Evolutionary conservation across 2,888 invertebrate species (phyloP).

Genomic region (Eudasyphora cyanicolor): DNA sequence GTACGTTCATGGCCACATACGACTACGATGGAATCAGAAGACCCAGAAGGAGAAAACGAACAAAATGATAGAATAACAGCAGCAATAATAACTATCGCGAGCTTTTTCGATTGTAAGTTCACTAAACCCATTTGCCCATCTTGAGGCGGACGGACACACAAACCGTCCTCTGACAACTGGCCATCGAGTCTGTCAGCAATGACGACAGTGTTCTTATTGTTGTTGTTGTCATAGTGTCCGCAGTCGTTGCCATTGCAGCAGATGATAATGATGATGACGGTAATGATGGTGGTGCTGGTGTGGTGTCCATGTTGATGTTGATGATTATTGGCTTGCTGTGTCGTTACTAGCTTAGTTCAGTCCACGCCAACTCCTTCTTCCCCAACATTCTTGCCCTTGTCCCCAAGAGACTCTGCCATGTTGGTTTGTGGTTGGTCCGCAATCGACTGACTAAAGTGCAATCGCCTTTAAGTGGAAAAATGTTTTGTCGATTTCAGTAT

Average conservation of each 20-base stretch:
- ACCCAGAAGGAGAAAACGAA: background rate
- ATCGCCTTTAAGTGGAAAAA: conserved; percentile 44
- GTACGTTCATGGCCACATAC: no score
- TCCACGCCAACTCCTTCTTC: conserved; percentile 15
- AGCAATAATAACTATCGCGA: background rate
- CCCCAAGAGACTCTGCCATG: background rate
- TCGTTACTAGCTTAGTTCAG: conserved; percentile 6
- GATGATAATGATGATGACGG: background rate
- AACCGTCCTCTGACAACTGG: background rate
- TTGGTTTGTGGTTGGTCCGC: background rate
- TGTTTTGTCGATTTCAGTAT: conserved; percentile 2
- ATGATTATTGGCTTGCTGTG: conserved; percentile 27
- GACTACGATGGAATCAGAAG: conserved; percentile 4
- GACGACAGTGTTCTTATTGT: background rate
- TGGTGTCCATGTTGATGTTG: conserved; percentile 8
- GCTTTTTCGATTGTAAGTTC: conserved; percentile 27
- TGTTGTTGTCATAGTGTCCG: no score
- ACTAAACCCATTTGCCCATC: conserved; percentile 28
- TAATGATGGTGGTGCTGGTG: background rate
- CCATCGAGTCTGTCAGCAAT: background rate
- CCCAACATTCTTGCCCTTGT: background rate
- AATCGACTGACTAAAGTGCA: conserved; percentile 43
- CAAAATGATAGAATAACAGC: background rate
- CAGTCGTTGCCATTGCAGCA: background rate
- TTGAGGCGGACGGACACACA: background rate